Base-by-base conservation (phyloP, 2,113 vertebrate genomes). In the Macquaria ambigua region DNA sequence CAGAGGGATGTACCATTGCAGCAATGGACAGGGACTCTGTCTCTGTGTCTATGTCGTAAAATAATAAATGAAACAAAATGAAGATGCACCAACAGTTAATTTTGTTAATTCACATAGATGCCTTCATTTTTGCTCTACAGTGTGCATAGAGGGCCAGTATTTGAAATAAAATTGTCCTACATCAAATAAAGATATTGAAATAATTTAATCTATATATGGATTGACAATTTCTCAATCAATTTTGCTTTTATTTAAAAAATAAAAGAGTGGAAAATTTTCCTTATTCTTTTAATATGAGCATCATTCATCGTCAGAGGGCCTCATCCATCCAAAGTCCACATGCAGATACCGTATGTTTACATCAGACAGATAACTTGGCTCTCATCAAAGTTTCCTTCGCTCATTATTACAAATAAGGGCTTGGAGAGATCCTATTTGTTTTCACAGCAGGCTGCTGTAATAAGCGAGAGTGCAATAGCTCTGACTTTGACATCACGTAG, bases 391-490 rank as follows among this genome's bases (percentile, higher is more conserved):
- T 55, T 73, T 74, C 34, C 64, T 4, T 8, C 39, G 5, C 46
- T 74, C 56, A 53, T 69, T 46, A 41, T 77, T 66, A 74, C 77
- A 86, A 88, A 79, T 77, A 81, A 63, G 55, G 39, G 14, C 53
- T 67, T 25, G 46, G 43, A 88, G 71, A 34, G 70, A 73, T 52
- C 23, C 58, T 81, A 41, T 66, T 85, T 72, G 78, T 81, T 85
- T 90, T 79, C 34, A 62, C 67, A 87, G 79, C 64, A 23, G 56
- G 64, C 48, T 58, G 58, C 34, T 67, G 28, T 67, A 58, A 79
- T 71, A 73, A 58, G 53, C 43, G 23, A 74, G 46, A 31, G 66
- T 50, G 43, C 80, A 59, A 78, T 71, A 28, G 31, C 70, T 74
- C 16, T n/a, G 66, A 82, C 69, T 68, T 71, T 85, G 55, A 64